Evolutionary conservation across 2,888 invertebrate species (phyloP).

Genomic region (Chaetoderma sp.): DNA sequence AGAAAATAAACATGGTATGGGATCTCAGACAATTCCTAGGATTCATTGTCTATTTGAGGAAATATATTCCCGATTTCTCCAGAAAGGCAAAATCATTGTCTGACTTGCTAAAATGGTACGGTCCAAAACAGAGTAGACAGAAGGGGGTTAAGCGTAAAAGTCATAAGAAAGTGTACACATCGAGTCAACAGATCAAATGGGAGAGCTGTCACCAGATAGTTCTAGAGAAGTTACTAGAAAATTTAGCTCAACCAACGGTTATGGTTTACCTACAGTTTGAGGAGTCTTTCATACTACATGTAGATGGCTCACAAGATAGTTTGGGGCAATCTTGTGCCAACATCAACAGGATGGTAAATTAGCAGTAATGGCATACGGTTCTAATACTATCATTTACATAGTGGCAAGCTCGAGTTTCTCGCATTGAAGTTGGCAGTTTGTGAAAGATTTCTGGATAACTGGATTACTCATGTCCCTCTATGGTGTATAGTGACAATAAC

Average conservation of each 20-base stretch:
- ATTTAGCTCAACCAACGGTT: conserved; percentile 1
- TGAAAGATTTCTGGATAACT: background rate
- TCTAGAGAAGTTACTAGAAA: conserved; percentile 4
- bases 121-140: background rate
- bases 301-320: conserved; percentile 4
- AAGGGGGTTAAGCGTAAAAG: background rate
- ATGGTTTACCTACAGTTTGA: conserved; percentile 13
- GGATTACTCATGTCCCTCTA: background rate
- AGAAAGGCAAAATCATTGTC: background rate
- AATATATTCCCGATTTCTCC: background rate
- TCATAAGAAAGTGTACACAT: background rate
- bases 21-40: background rate
- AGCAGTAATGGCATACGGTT: conserved; percentile 20
- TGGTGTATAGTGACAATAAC: conserved; percentile 1
- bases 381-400: conserved; percentile 12
- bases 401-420: conserved; percentile 12
- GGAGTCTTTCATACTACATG: conserved; percentile 13
- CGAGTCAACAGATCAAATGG: conserved; percentile 8
- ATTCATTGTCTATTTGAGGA: background rate
- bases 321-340: conserved; percentile 5
- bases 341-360: conserved; percentile 2
- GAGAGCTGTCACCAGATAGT: background rate
- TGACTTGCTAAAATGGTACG: background rate
- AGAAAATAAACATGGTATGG: background rate
- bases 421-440: conserved; percentile 3